A percentile compares a stretch with the other conserved stretches of the same genome.
Conservation (phyloP, 1,140 invertebrate species). For the Plodia interpunctella region DNA sequence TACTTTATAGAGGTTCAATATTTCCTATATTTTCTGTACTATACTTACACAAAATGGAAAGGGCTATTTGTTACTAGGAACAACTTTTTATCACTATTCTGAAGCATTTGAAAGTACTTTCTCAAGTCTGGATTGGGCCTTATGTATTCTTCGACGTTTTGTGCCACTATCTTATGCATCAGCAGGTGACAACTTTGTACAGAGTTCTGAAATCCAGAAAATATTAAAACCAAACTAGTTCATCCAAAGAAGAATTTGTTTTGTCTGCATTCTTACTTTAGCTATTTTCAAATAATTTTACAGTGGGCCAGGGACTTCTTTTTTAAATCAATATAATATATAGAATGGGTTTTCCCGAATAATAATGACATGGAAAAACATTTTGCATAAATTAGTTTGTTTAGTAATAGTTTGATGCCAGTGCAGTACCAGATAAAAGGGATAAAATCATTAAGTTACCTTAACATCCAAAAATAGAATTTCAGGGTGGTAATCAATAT, state of each 20-base stretch:
- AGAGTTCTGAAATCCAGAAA: conserved; percentile 83
- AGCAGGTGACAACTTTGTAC: conserved; percentile 93
- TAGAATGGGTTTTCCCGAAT: too few relatives aligned
- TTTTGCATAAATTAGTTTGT: too few relatives aligned
- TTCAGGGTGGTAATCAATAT: conserved; percentile 96
- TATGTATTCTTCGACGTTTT: conserved; percentile 89
- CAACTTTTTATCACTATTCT: conserved; percentile 88
- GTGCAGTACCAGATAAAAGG: too few relatives aligned
- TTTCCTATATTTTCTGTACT: not conserved
- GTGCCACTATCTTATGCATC: conserved; percentile 92
- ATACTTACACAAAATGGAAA: conserved; percentile 96
- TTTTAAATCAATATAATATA: too few relatives aligned
- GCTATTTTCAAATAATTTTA: too few relatives aligned
- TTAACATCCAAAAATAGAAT: conserved; percentile 97
- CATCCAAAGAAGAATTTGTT: too few relatives aligned
- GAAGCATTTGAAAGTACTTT: conserved; percentile 87
- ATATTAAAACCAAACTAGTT: too few relatives aligned
- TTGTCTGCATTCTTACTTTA: too few relatives aligned
- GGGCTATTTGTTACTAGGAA: conserved; percentile 98
- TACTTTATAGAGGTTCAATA: not conserved
- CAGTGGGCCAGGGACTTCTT: too few relatives aligned
- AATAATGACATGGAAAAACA: too few relatives aligned
- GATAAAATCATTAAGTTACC: conserved; percentile 77
- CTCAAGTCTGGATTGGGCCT: conserved; percentile 86
- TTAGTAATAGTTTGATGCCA: too few relatives aligned